Percentiles rank a stretch among this genome's conserved stretches.
phyloP scores from a whole-genome alignment of 2,113 vertebrate species.

The Orcinus orca region DNA sequence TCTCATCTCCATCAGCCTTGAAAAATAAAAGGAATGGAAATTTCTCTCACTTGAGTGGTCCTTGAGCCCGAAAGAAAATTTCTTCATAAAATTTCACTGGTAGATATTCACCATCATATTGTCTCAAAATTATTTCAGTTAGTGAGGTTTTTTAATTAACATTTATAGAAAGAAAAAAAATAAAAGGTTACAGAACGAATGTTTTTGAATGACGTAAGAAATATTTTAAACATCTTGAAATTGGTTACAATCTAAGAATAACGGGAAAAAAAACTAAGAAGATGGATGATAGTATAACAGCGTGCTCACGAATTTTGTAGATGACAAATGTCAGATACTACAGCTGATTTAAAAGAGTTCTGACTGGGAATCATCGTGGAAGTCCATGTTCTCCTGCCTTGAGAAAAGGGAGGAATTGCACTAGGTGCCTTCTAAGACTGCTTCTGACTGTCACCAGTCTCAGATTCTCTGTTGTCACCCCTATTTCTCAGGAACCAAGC shows the following conservation, averaged over 20 bases:
- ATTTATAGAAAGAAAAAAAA: not conserved
- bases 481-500: not conserved
- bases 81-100: not conserved
- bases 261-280: not conserved
- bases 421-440: not conserved
- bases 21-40: not conserved
- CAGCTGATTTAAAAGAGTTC: not conserved
- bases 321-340: not conserved
- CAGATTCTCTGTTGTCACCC: not conserved
- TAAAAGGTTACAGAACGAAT: not conserved
- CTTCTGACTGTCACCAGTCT: not conserved
- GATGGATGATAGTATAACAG: not conserved
- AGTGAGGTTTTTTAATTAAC: not conserved
- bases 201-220: not conserved
- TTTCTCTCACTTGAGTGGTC: not conserved
- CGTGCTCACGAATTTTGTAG: not conserved
- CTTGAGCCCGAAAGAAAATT: not conserved
- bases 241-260: not conserved
- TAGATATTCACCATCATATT: not conserved
- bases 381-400: not conserved
- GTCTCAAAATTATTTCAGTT: conserved; percentile 34
- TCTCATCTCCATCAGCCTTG: conserved; percentile 24
- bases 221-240: not conserved
- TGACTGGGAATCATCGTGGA: not conserved
- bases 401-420: not conserved